These are phyloP conservation scores for Choreutis nemorana DNA, from an alignment of 2,888 invertebrate genomes.

Conservation along the genomic window DNA sequence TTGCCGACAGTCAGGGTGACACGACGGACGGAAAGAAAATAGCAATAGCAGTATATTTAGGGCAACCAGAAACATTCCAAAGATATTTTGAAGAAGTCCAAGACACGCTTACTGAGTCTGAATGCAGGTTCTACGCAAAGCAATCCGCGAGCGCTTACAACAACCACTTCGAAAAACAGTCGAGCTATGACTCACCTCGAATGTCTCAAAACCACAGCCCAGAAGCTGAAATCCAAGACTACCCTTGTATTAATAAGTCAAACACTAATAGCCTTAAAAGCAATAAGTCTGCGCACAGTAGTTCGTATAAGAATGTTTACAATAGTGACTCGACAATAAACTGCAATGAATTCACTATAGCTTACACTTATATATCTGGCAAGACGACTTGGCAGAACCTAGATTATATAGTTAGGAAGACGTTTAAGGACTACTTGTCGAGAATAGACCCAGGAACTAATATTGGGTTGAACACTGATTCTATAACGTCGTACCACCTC, in stretches of 20 bases:
- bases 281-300: constrained; percentile 64
- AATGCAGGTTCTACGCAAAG: constrained; percentile 67
- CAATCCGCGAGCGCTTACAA: constrained; percentile 48
- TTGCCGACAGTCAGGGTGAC: constrained; percentile 69
- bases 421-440: constrained; percentile 93
- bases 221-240: constrained; percentile 50
- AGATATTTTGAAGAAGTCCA: constrained; percentile 73
- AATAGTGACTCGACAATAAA: constrained; percentile 63
- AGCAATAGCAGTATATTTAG: constrained; percentile 86
- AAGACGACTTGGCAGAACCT: constrained; percentile 96
- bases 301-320: constrained; percentile 56
- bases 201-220: constrained; percentile 56
- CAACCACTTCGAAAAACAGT: constrained; percentile 55
- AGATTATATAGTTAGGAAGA: constrained; percentile 88
- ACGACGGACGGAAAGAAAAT: constrained; percentile 87
- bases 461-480: constrained; percentile 83
- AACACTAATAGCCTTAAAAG: constrained; percentile 64
- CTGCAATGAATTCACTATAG: constrained; percentile 82
- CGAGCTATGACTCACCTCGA: constrained; percentile 54
- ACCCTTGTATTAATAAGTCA: constrained; percentile 49
- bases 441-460: constrained; percentile 93
- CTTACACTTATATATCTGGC: constrained; percentile 88
- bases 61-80: constrained; percentile 80
- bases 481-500: constrained; percentile 92
- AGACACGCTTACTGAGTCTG: constrained; percentile 71